Base-by-base conservation (phyloP, 2,797 vertebrate species). In the Australoheros facetus region DNA sequence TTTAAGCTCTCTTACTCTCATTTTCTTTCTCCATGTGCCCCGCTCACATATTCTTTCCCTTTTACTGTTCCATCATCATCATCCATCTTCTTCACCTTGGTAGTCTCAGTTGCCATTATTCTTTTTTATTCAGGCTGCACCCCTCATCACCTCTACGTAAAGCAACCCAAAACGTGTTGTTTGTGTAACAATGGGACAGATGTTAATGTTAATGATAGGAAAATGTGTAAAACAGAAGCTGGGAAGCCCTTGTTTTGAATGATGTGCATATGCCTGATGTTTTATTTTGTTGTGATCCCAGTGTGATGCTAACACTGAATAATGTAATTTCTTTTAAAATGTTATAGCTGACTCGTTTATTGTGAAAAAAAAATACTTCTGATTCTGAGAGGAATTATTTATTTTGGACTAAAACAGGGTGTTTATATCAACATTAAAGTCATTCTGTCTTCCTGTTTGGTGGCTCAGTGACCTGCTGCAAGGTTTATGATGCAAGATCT, bases 61-160 rank as follows among this genome's bases (percentile, higher is more conserved):
- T 80, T 83, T 79, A 58, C 57, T 32, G 75, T 71, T 34, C 81
- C 71, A 89, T 91, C 86, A 83, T 91, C 87, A 83, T 86, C 80
- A 88, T 90, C 87, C 80, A 85, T 92, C 88, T 91, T 86, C 81
- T 75, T 88, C 88, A 83, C 89, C 86, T 87, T 73, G 77, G 74
- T 77, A 79, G 91, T 84, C 87, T 66, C 42, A 0, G 45, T 75
- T 39, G 80, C 79, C 78, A 80, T 88, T 64, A 88, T 85, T 70
- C 13, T 78, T 87, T 87, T 74, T 72, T 72, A 74, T 87, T 66
- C 56, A 66, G 71, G 77, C 80, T 76, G 66, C 66, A 69, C 28
- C 77, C 71, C 56, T 80, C 81, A 83, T 89, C 75, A 21, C 60
- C 58, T 81, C 45, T n/a, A 13, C 7, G 79, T 73, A 51, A 75